These are phyloP conservation scores for Spea multiplicata DNA, from an alignment of 2,113 vertebrate genomes.

Conservation along the genomic window DNA sequence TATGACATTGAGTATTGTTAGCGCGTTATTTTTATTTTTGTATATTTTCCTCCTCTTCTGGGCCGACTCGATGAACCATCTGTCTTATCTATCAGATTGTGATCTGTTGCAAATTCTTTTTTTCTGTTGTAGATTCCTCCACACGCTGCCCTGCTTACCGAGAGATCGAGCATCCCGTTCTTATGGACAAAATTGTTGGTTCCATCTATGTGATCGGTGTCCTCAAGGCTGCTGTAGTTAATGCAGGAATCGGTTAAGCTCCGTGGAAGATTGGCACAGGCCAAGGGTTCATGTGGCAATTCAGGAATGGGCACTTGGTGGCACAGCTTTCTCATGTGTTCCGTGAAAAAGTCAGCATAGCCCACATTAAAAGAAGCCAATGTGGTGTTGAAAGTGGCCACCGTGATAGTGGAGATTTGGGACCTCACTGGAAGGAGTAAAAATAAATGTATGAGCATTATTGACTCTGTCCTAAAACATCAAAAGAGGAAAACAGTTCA, in stretches of 20 bases:
- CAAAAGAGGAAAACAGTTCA: not conserved
- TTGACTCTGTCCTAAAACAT: not conserved
- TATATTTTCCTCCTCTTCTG: too few relatives aligned
- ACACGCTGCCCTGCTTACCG: conserved; percentile 66
- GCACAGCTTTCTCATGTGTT: conserved; percentile 96
- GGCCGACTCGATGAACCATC: too few relatives aligned
- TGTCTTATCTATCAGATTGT: too few relatives aligned
- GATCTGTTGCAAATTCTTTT: too few relatives aligned
- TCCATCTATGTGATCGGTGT: conserved; percentile 93
- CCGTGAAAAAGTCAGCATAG: conserved; percentile 95
- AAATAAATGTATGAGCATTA: not conserved
- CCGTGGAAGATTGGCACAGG: conserved; percentile 91
- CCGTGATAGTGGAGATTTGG: conserved; percentile 98
- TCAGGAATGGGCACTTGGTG: conserved; percentile 87
- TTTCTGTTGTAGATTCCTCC: too few relatives aligned
- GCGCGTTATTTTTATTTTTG: too few relatives aligned
- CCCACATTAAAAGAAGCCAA: conserved; percentile 97
- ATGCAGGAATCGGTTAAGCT: conserved; percentile 98
- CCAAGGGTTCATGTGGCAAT: conserved; percentile 86
- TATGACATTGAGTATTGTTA: too few relatives aligned
- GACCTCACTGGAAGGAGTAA: conserved; percentile 77
- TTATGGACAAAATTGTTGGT: conserved; percentile 97
- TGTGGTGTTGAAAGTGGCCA: conserved; percentile 97
- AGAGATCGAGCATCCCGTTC: conserved; percentile 97
- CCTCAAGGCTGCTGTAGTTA: conserved; percentile 94